Percentiles rank a stretch among this genome's conserved stretches.
Evolutionary conservation across 2,888 invertebrate species (phyloP).

Genomic region (Dione vanillae): DNA sequence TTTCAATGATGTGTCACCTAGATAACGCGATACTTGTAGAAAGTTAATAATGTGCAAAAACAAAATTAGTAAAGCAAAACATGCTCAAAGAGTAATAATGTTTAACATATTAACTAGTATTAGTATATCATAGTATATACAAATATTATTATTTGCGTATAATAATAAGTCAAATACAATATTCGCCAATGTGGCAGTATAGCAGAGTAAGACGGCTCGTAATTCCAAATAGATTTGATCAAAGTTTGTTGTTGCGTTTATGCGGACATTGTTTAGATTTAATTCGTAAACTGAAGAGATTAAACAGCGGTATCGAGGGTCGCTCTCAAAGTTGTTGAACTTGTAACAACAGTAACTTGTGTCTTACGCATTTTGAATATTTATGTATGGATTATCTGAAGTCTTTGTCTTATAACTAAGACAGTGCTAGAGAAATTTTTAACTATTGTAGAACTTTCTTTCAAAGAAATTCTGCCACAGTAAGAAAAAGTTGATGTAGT

Average conservation of each 20-base stretch:
- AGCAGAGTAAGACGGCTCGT: constrained; percentile 16
- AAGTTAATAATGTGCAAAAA: no score
- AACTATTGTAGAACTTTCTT: constrained; percentile 3
- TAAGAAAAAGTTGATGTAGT: not conserved
- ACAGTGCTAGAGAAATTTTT: constrained; percentile 1
- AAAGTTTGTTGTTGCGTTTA: constrained; percentile 44
- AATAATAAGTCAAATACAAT: not conserved
- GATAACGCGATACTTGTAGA: no score
- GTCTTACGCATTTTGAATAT: constrained; percentile 40
- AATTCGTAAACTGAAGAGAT: constrained; percentile 46
- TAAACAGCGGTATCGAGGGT: constrained; percentile 40
- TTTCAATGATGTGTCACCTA: no score
- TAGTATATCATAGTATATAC: not conserved
- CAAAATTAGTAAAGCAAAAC: not conserved
- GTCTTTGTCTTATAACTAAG: constrained; percentile 26
- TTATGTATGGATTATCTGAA: constrained; percentile 31
- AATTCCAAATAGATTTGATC: constrained; percentile 42
- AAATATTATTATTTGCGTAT: not conserved
- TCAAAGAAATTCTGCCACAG: not conserved
- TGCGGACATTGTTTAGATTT: constrained; percentile 44
- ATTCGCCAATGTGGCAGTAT: not conserved
- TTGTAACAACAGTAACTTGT: constrained; percentile 39
- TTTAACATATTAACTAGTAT: not conserved
- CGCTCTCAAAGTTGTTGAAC: constrained; percentile 36
- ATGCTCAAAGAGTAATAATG: not conserved